phyloP scores from a whole-genome alignment of 2,797 vertebrate genomes.

The Morelia viridis region DNA sequence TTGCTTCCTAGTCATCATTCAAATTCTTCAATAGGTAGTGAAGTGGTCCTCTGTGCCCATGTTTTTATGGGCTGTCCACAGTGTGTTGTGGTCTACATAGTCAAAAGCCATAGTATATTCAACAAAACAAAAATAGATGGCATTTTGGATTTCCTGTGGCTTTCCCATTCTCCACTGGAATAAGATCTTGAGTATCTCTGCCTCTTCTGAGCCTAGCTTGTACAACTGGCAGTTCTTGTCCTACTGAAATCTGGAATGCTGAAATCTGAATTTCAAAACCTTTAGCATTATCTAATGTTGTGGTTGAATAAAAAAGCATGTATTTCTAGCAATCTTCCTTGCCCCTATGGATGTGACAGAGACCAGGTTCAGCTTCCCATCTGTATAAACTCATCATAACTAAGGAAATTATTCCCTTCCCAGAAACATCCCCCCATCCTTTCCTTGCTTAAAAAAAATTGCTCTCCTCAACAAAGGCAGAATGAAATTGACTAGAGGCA shows the following conservation, averaged over 20 bases:
- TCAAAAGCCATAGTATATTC: too few species aligned
- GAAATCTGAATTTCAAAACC: background rate
- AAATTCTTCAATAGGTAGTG: background rate
- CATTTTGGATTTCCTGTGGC: background rate
- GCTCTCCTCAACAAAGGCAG: background rate
- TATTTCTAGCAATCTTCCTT: background rate
- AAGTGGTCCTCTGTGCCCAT: background rate
- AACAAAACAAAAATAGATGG: background rate
- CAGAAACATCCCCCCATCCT: background rate
- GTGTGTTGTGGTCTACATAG: background rate
- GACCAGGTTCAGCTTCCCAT: background rate
- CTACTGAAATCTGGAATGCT: background rate
- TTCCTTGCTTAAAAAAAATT: background rate
- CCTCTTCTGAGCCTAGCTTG: background rate
- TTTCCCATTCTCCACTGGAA: background rate
- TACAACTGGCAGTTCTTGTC: background rate
- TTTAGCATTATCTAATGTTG: background rate
- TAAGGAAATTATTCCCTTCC: background rate
- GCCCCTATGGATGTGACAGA: background rate
- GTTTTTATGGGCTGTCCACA: background rate
- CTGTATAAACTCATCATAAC: background rate
- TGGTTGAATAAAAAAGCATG: background rate
- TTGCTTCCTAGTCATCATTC: background rate
- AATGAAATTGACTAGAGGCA: background rate
- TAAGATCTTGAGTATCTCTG: background rate